These are phyloP conservation scores for Pangasius larnaudii DNA, from an alignment of 2,797 vertebrate species.

Conservation along the genomic window DNA sequence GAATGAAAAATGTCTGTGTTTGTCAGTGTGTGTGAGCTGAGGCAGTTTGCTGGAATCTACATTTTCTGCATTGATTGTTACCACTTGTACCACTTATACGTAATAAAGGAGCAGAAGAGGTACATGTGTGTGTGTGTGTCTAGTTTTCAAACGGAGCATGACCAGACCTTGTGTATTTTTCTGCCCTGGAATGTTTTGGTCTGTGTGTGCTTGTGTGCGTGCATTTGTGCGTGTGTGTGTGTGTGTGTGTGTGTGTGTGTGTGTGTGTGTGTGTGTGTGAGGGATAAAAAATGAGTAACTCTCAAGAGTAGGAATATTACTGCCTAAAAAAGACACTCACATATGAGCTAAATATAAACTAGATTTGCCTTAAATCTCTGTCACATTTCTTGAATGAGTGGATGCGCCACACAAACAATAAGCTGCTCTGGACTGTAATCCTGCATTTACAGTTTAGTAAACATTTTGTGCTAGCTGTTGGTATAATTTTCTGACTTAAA, in stretches of 20 bases:
- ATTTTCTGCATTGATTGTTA: background rate
- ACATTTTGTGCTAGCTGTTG: background rate
- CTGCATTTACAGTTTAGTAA: background rate
- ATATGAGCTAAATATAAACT: background rate
- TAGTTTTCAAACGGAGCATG: background rate
- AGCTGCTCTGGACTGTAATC: background rate
- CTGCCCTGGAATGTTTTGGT: slow-evolving; percentile 19
- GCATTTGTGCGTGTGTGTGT: slow-evolving; percentile 18
- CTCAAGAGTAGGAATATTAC: background rate
- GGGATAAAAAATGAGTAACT: background rate
- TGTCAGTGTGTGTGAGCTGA: background rate
- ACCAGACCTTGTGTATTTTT: background rate
- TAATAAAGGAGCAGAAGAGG: background rate
- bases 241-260: slow-evolving; percentile 24
- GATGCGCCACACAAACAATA: background rate
- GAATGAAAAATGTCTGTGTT: slow-evolving; percentile 1
- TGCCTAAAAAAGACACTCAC: background rate
- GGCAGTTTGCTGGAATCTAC: background rate
- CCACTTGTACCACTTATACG: background rate
- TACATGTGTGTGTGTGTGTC: slow-evolving; percentile 15
- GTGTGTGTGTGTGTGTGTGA: slow-evolving; percentile 10
- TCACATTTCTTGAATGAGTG: background rate
- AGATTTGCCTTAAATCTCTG: background rate
- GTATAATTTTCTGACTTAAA: background rate
- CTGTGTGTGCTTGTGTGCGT: slow-evolving; percentile 2